Conservation (phyloP, 2,888 invertebrate species). For the Sturmia bella region DNA sequence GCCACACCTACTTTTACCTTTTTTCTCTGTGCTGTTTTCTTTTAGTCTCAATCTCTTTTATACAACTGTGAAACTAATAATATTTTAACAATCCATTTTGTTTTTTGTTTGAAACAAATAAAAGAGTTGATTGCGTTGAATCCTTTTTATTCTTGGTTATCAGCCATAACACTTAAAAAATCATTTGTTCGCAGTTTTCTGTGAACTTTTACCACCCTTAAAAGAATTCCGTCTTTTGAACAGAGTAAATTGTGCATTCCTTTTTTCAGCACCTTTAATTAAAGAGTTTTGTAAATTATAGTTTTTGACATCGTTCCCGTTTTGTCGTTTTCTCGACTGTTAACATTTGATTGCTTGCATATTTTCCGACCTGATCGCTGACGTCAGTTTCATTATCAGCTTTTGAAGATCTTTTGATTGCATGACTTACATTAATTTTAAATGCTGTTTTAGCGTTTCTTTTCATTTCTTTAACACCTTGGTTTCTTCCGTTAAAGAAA, state of each 20-base stretch:
- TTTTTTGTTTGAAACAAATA: constrained; percentile 22
- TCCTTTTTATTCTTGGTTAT: constrained; percentile 43
- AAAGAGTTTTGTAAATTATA: constrained; percentile 60
- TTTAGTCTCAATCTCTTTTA: constrained; percentile 6
- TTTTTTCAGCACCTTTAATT: constrained; percentile 65
- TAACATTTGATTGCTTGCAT: constrained; percentile 13
- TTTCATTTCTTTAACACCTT: constrained; percentile 66
- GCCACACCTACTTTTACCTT: constrained; percentile 75
- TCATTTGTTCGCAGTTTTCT: constrained; percentile 4
- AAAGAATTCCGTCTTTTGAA: constrained; percentile 7
- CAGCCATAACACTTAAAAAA: constrained; percentile 44
- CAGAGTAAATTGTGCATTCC: constrained; percentile 15
- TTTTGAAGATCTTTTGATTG: constrained; percentile 52
- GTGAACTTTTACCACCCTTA: constrained; percentile 15
- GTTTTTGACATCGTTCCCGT: constrained; percentile 36
- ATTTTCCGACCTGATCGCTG: constrained; percentile 41
- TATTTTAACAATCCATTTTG: constrained; percentile 53
- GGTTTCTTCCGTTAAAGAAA: constrained; percentile 6
- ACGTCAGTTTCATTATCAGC: constrained; percentile 47
- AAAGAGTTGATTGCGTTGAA: constrained; percentile 36
- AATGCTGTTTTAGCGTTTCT: constrained; percentile 46
- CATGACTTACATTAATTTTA: constrained; percentile 62
- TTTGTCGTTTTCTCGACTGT: constrained; percentile 57
- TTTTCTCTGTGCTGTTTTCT: constrained; percentile 13
- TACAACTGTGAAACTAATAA: constrained; percentile 20